Base-by-base conservation (phyloP, 2,113 vertebrate species). In the Actenoides hombroni region DNA sequence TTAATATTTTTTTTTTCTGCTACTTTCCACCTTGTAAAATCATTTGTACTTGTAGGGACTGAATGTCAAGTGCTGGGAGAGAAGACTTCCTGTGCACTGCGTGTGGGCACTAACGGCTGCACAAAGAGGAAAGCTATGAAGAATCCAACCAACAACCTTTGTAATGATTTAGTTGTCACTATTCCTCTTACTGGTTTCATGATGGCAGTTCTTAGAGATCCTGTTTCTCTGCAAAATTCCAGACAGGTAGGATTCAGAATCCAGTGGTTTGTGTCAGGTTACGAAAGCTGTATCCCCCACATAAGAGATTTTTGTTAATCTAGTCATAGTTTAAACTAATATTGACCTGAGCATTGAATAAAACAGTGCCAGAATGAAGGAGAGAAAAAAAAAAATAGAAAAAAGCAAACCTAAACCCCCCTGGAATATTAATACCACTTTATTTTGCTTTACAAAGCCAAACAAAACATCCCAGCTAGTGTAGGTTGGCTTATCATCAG, bases 361-460 rank as follows among this genome's bases (percentile, higher is more conserved):
- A 76, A 92, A 25, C 61, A 53, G 44, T 88, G 76, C 84, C 91
- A 97, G 49, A 95, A 77, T 88, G 46, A n/a, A 95, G 61, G 49
- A 67, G 65, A 39, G 10, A 39, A 39, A 46, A 28, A 16, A 11
- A 33, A 13, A 46, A 16, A 8, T 20, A 40, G n/a, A 13, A 16
- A 7, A 23, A 23, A 5, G 16, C 16, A 31, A 31, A 21, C 56
- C 56, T 21, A n/a, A 19, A 35, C 33, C 19, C 5, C 59, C 1
- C 11, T 63, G 61, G 23, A 44, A 19, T 64, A 74, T 33, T 31
- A 56, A 83, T 48, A 92, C 20, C 20, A 39, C 53, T 86, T 94
- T 71, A 79, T 94, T 95, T 82, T 86, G 69, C 64, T 95, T 85
- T 80, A 77, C 33, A n/a, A 94, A 77, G 89, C 96, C 94, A 96